Percentiles rank a stretch among this genome's conserved stretches.
These are phyloP conservation scores for Festucalex cinctus DNA, from an alignment of 2,113 vertebrate species.

Conservation along the genomic window DNA sequence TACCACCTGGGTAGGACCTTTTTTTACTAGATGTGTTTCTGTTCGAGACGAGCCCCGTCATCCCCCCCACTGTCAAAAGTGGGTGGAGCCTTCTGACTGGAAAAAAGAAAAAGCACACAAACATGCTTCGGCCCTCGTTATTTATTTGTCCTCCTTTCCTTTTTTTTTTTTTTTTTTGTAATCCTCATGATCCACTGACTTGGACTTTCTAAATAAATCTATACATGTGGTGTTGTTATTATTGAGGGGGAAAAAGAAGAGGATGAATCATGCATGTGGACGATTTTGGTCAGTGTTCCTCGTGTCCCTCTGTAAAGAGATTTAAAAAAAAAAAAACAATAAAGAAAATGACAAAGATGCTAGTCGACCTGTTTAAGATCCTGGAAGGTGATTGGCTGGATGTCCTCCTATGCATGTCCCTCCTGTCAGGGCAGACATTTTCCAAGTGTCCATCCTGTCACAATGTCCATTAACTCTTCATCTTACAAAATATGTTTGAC, in stretches of 20 bases:
- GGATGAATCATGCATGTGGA: conserved; percentile 89
- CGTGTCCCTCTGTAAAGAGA: conserved; percentile 69
- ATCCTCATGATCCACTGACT: neutral
- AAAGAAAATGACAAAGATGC: conserved; percentile 33
- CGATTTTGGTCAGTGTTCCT: conserved; percentile 90
- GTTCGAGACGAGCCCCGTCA: conserved; percentile 73
- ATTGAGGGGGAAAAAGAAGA: conserved; percentile 66
- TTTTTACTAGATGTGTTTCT: conserved; percentile 69
- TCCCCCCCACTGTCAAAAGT: conserved; percentile 19
- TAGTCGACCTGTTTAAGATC: conserved; percentile 81
- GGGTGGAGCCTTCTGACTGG: neutral
- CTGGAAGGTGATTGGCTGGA: conserved; percentile 21
- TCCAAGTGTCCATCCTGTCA: neutral
- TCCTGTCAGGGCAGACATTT: neutral
- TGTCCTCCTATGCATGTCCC: neutral
- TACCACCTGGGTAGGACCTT: conserved; percentile 88
- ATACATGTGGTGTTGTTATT: conserved; percentile 79
- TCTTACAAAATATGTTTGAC: neutral
- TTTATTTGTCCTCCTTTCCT: neutral
- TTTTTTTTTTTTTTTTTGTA: conserved; percentile 13
- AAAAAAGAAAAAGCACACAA: conserved; percentile 52
- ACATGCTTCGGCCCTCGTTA: conserved; percentile 32
- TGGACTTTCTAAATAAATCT: conserved; percentile 75
- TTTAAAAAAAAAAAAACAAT: conserved; percentile 22
- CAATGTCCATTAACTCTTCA: neutral